Base-by-base conservation (phyloP, 1,140 invertebrate species). In the Paralvinella palmiformis region DNA sequence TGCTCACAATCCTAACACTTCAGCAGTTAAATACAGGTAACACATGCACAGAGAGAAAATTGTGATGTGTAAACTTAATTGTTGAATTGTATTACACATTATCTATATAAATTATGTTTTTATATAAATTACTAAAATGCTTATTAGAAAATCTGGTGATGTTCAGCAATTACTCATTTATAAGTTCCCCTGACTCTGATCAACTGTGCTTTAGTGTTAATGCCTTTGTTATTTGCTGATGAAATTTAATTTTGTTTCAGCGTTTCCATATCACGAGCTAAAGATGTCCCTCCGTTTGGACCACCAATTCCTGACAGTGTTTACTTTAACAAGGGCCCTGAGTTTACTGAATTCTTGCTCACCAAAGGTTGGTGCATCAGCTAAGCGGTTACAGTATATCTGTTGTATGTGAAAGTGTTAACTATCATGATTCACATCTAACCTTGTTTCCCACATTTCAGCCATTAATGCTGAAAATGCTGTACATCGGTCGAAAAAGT, bases 381-480 rank as follows among this genome's bases (percentile, higher is more conserved):
- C n/a, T n/a, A n/a, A n/a, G n/a, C n/a, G n/a, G n/a, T n/a, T n/a
- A n/a, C n/a, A n/a, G n/a, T n/a, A n/a, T n/a, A n/a, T n/a, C n/a
- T n/a, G n/a, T n/a, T n/a, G n/a, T n/a, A n/a, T n/a, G n/a, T n/a
- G n/a, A n/a, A n/a, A n/a, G n/a, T n/a, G n/a, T n/a, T n/a, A n/a
- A n/a, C n/a, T n/a, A n/a, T n/a, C n/a, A n/a, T n/a, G n/a, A n/a
- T n/a, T n/a, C n/a, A n/a, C n/a, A n/a, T n/a, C n/a, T n/a, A n/a
- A n/a, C n/a, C n/a, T 41, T 41, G 10, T 41, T 41, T 41, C n/a
- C 10, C 37, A 41, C 44, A 50, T 71, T 52, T 66, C 56, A 83
- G 91, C 96, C 24, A 94, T 98, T 50, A 98, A 98, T 83, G 95
- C 92, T 24, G 95, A 98, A 82, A 97, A 97, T 83, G 94, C 94